These are phyloP conservation scores for Trialeurodes vaporariorum DNA, from an alignment of 1,140 invertebrate genomes.

Conservation along the genomic window DNA sequence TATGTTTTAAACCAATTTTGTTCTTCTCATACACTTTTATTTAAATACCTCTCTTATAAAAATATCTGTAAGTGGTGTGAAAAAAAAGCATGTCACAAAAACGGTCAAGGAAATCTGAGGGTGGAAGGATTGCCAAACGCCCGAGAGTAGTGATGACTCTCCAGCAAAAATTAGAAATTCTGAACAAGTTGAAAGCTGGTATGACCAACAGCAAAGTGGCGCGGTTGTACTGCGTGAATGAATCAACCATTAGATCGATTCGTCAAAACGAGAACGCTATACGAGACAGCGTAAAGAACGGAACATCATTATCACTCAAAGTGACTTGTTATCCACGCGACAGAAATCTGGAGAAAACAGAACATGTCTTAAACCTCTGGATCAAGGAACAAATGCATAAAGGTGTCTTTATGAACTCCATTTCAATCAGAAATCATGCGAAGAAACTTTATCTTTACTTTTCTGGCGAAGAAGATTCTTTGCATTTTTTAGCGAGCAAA, in stretches of 20 bases:
- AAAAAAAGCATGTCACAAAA: no score
- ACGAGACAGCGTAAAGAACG: not conserved
- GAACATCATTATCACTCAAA: not conserved
- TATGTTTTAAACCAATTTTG: no score
- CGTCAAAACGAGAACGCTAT: not conserved
- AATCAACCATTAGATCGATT: not conserved
- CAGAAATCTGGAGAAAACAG: not conserved
- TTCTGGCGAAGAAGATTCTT: not conserved
- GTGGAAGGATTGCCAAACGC: no score
- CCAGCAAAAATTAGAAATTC: not conserved
- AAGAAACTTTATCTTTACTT: not conserved
- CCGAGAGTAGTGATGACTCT: not conserved
- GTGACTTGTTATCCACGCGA: not conserved
- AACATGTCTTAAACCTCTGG: not conserved
- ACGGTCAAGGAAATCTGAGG: no score
- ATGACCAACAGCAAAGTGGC: not conserved
- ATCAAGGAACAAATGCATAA: not conserved
- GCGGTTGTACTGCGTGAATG: not conserved
- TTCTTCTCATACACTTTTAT: no score
- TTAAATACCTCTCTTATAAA: no score
- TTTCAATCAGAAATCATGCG: not conserved
- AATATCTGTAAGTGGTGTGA: no score
- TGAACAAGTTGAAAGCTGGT: not conserved
- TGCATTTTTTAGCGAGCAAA: not conserved
- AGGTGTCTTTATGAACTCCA: no score